Evolutionary conservation across 2,888 invertebrate species (phyloP).

Genomic region (Cosmia pyralina): DNA sequence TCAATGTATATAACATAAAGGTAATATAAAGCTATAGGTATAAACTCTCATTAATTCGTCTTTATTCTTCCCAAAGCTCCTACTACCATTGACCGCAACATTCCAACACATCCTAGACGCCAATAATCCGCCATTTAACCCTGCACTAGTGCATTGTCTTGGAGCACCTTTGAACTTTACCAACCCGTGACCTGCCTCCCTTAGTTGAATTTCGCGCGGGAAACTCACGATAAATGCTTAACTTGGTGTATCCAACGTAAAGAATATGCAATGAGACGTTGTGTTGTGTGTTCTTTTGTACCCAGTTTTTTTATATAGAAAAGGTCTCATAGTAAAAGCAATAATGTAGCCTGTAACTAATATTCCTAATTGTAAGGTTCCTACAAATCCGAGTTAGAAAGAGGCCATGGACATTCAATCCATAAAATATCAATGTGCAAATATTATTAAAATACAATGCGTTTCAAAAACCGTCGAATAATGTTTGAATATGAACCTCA

Average conservation of each 20-base stretch:
- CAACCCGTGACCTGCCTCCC: slow-evolving; percentile 32
- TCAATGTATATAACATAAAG: neutral
- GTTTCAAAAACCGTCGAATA: slow-evolving; percentile 53
- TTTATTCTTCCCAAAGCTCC: neutral
- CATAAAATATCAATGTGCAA: slow-evolving; percentile 5
- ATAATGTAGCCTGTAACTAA: neutral
- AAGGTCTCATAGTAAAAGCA: neutral
- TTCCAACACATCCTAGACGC: slow-evolving; percentile 7
- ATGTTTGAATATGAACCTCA: slow-evolving; percentile 62
- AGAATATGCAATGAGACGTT: slow-evolving; percentile 38
- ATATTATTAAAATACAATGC: slow-evolving; percentile 41
- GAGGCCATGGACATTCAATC: too few relatives aligned
- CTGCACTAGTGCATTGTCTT: slow-evolving; percentile 26
- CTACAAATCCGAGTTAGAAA: neutral
- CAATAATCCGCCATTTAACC: slow-evolving; percentile 40
- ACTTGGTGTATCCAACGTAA: slow-evolving; percentile 17
- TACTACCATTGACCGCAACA: slow-evolving; percentile 1
- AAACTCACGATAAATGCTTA: slow-evolving; percentile 38
- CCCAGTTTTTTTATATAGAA: slow-evolving; percentile 3
- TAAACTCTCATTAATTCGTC: neutral
- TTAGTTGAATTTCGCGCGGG: slow-evolving; percentile 32
- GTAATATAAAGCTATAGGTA: neutral
- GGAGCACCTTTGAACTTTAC: slow-evolving; percentile 49
- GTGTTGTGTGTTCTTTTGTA: slow-evolving; percentile 20
- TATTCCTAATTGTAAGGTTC: neutral